phyloP scores from a whole-genome alignment of 2,113 vertebrate genomes.

The Clarias magur region DNA sequence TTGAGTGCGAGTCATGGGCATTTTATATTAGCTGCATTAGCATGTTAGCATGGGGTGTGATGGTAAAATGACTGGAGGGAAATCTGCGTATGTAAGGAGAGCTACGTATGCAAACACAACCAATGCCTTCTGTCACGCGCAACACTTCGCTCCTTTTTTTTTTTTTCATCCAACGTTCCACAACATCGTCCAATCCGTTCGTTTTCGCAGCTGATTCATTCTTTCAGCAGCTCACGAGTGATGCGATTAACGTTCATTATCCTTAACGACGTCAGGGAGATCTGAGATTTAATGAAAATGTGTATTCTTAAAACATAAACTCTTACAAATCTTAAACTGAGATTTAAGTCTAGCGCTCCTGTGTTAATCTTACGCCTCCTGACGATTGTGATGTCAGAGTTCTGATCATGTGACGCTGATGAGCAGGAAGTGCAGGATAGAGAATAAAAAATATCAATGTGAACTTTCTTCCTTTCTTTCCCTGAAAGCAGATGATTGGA shows the following conservation, averaged over 20 bases:
- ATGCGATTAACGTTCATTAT: slow-evolving; percentile 50
- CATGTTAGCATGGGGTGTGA: too few relatives aligned
- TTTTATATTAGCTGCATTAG: too few relatives aligned
- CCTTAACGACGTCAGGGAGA: slow-evolving; percentile 36
- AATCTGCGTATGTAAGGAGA: too few relatives aligned
- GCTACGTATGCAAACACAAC: too few relatives aligned
- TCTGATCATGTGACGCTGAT: neutral
- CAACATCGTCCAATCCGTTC: too few relatives aligned
- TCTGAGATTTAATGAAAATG: slow-evolving; percentile 42
- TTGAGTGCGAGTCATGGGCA: too few relatives aligned
- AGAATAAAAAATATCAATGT: neutral
- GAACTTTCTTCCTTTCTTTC: neutral
- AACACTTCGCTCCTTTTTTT: too few relatives aligned
- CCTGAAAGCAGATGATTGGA: neutral
- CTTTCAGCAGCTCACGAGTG: slow-evolving; percentile 52
- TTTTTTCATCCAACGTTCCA: neutral
- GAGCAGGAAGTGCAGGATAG: neutral
- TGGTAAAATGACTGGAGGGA: too few relatives aligned
- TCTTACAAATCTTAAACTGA: too few relatives aligned
- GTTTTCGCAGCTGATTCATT: neutral
- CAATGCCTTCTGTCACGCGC: too few relatives aligned
- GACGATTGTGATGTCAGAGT: neutral
- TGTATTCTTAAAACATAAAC: slow-evolving; percentile 14
- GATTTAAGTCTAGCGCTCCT: neutral
- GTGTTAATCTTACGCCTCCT: neutral